Percentiles rank a stretch among this genome's conserved stretches.
Evolutionary conservation across 2,888 invertebrate genomes (phyloP).

Genomic region (Diadegma fenestrale): DNA sequence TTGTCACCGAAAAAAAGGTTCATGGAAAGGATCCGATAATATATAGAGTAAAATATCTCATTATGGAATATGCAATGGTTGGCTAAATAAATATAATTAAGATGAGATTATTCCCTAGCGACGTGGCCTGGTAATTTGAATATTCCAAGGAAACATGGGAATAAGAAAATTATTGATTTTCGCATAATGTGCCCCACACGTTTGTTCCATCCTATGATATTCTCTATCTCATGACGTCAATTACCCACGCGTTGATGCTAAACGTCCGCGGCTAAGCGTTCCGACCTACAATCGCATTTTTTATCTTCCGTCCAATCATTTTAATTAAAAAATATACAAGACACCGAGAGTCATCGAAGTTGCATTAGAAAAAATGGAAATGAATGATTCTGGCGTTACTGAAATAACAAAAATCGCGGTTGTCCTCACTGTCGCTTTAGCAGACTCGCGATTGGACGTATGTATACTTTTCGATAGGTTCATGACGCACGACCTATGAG

Average conservation of each 20-base stretch:
- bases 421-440: background rate
- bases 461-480: background rate
- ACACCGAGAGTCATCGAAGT: background rate
- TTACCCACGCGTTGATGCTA: background rate
- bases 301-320: conserved; percentile 5
- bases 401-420: background rate
- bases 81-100: conserved; percentile 1
- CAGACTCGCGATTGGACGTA: background rate
- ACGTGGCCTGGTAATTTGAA: background rate
- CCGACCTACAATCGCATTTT: background rate
- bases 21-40: background rate
- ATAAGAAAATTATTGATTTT: conserved; percentile 24
- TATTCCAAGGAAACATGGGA: background rate
- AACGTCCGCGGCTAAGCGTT: background rate
- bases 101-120: background rate
- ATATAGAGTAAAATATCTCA: background rate
- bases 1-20: background rate
- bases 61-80: background rate
- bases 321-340: background rate
- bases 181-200: background rate
- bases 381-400: conserved; percentile 31
- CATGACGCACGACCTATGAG: conserved; percentile 31
- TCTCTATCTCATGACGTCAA: conserved; percentile 28
- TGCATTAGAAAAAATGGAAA: conserved; percentile 43
- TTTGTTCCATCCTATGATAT: background rate